Conservation (phyloP, 64 coral and sea anemone genomes). For the Trachythela sp. region DNA sequence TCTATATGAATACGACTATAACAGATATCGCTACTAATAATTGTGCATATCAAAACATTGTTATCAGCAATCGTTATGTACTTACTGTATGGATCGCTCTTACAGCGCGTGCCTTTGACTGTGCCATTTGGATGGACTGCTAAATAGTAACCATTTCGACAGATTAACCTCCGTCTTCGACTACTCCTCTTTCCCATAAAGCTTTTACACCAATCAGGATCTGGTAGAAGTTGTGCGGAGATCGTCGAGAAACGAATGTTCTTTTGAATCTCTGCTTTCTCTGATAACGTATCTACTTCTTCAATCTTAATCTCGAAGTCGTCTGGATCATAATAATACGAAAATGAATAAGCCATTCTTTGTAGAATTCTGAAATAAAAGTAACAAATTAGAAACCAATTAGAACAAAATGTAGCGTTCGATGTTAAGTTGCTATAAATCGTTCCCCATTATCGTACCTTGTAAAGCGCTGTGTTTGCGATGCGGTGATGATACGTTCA, state of each 20-base stretch:
- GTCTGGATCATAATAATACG: slow-evolving; percentile 30
- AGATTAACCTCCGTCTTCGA: slow-evolving; percentile 11
- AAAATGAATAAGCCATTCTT: not conserved
- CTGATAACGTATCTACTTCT: slow-evolving; percentile 19
- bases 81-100: slow-evolving; percentile 27
- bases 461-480: not conserved
- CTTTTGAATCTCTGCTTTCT: slow-evolving; percentile 15
- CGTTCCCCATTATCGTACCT: not conserved
- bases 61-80: not conserved
- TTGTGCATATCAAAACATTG: not conserved
- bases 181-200: slow-evolving; percentile 5
- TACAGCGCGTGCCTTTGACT: slow-evolving; percentile 7
- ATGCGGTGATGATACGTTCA: not conserved
- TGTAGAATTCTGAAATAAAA: not conserved
- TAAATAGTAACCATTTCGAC: slow-evolving; percentile 27
- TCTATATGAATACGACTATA: not conserved
- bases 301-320: slow-evolving; percentile 25
- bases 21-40: not conserved
- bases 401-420: not conserved
- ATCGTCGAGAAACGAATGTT: slow-evolving; percentile 19
- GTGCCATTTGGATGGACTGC: slow-evolving; percentile 22
- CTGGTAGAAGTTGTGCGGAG: not conserved
- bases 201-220: slow-evolving; percentile 12
- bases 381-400: not conserved
- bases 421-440: not conserved